Evolutionary conservation across 2,888 invertebrate species (phyloP), one percentile per base, ranked within the genome.

Genomic region (Tiphia femorata): DNA sequence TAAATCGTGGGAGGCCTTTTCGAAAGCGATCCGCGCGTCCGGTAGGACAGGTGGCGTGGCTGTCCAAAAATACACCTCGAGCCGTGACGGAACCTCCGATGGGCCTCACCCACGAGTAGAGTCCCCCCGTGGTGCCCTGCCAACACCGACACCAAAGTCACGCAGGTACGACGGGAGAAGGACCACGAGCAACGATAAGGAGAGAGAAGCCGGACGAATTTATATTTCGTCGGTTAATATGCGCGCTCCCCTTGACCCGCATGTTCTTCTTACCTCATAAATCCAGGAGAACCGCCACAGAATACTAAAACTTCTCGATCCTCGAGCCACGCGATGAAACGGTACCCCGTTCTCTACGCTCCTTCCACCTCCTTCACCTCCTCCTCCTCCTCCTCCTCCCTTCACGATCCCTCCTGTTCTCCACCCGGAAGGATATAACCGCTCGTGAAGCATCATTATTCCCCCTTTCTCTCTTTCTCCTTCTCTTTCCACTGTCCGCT

Each of bases 161-260:
- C 3, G 14, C 16, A 37, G 37, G 37, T 10, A 37, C 10, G 3
- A 12, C 7, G 33, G 33, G 3, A 33, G 33, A n/a, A 6, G 12
- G 33, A 33, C 6, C 6, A 5, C 33, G n/a, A 12, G 33, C 33
- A 33, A 4, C 33, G 8, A 33, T n/a, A 12, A 6, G 6, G 12
- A 25, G 6, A 33, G 33, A 3, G 3, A 19, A 37, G 37, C 17
- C 37, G 33, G 33, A 33, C 33, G 33, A 55, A 69, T 69, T 69
- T 69, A 69, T 69, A 66, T 66, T 57, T 64, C 46, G 64, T 50
- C 61, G 54, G 62, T 66, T 69, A 69, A 69, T 69, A 69, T 53
- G 68, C 66, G 58, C 44, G 66, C 50, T 69, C 66, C 68, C 57
- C 64, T 69, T 69, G 68, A 69, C 68, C 68, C 69, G 68, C 66